Evolutionary conservation across 2,113 vertebrate species (phyloP), one percentile per base, ranked within the genome.

Genomic region (Gallinago paraguaiae): DNA sequence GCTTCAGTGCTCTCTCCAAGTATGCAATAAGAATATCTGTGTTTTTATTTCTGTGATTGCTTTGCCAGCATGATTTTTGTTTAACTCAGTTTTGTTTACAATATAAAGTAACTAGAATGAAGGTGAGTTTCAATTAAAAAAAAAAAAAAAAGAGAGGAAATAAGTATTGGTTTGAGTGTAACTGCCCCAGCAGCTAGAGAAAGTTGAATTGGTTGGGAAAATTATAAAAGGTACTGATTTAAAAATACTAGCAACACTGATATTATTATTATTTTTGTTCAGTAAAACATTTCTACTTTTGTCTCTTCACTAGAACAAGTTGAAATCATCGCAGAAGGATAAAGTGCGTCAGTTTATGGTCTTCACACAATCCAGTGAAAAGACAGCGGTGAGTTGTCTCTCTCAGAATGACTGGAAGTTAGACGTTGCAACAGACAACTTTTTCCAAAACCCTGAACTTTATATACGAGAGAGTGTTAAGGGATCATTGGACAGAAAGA

Each of bases 301-400:
- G 51, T 96, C n/a, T 96, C 54, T 91, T 97, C 63, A 72, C 87
- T 97, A 99, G 99, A 99, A 99, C 99, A 99, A 99, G 99, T 98
- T 99, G 99, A 99, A 99, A 98, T 99, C 99, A 96, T 99, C 99
- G 92, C 99, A 99, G 98, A 99, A 99, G 98, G 99, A 99, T 99
- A 99, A 99, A 99, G 99, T 99, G 98, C 99, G 99, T 95, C 99
- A 99, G 98, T 99, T 99, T 97, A 99, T 99, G 98, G 99, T 99
- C 98, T 99, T 99, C 98, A 99, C 99, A 19, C 99, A 99, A 71
- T 99, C 99, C 57, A 99, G 99, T 93, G 99, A 99, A 98, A 99
- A 99, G 98, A 99, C 99, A 80, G 99, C 99, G 51, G 98, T 99
- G 97, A 99, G 98, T 97, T 99, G 99, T 97, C 97, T 99, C 75